phyloP scores from a whole-genome alignment of 2,113 vertebrate species.

The Astur gentilis region DNA sequence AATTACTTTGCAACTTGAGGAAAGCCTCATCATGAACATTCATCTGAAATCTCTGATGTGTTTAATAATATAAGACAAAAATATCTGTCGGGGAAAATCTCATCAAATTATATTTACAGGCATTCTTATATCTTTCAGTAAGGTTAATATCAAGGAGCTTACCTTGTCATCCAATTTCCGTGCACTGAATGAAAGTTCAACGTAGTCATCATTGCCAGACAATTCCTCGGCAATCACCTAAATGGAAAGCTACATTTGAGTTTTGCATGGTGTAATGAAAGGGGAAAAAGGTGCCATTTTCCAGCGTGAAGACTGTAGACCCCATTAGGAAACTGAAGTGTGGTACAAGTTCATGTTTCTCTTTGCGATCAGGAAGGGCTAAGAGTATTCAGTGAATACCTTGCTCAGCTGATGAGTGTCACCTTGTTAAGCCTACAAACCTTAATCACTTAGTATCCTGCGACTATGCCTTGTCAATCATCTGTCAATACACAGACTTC shows the following conservation, averaged over 20 bases:
- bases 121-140: constrained; percentile 40
- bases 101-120: constrained; percentile 51
- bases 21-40: constrained; percentile 34
- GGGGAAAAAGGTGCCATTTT: not conserved
- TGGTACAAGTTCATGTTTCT: not conserved
- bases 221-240: constrained; percentile 95
- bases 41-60: constrained; percentile 57
- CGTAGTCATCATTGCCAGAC: constrained; percentile 95
- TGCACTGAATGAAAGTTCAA: constrained; percentile 95
- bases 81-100: constrained; percentile 49
- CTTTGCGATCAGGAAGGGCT: not conserved
- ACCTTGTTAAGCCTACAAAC: not conserved
- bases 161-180: constrained; percentile 99
- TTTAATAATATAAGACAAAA: constrained; percentile 59
- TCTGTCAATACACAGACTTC: not conserved
- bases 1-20: constrained; percentile 40
- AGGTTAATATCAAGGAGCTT: constrained; percentile 63
- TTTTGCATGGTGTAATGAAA: not conserved
- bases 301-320: not conserved
- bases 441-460: not conserved
- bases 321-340: not conserved
- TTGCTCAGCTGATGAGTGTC: not conserved
- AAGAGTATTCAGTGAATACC: not conserved
- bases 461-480: not conserved
- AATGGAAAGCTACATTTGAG: constrained; percentile 33